Evolutionary conservation across 92 coral and sea anemone species (phyloP).

Genomic region (Parazoanthus swiftii): DNA sequence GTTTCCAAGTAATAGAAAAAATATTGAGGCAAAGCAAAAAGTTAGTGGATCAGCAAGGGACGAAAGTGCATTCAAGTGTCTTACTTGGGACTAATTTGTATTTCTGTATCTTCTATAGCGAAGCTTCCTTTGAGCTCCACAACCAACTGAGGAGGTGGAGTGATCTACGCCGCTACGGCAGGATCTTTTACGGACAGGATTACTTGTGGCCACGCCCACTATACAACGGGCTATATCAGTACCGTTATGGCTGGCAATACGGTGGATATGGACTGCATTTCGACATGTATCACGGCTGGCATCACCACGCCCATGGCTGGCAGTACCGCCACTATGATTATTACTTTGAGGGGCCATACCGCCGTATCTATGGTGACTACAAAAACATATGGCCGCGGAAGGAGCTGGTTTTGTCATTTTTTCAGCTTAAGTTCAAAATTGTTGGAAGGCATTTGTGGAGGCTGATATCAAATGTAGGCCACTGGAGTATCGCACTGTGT

Average conservation of each 20-base stretch:
- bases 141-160: constrained; percentile 2
- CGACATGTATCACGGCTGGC: constrained; percentile 23
- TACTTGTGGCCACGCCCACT: constrained; percentile 29
- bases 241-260: constrained; percentile 31
- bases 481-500: constrained; percentile 29
- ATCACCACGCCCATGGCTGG: constrained; percentile 37
- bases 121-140: constrained; percentile 29
- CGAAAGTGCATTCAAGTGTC: too few relatives aligned
- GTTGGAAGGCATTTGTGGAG: constrained; percentile 1
- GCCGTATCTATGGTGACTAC: constrained; percentile 17
- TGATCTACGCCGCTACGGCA: constrained; percentile 23
- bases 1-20: too few relatives aligned
- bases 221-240: constrained; percentile 9
- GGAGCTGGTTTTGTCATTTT: constrained; percentile 30
- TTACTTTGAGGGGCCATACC: constrained; percentile 15
- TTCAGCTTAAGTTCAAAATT: constrained; percentile 21
- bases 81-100: too few relatives aligned
- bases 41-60: too few relatives aligned
- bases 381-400: constrained; percentile 30
- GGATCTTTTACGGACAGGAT: constrained; percentile 9
- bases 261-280: constrained; percentile 20
- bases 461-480: constrained; percentile 29
- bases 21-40: too few relatives aligned
- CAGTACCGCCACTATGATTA: constrained; percentile 35
- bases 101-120: neutral